Base-by-base conservation (phyloP, 37 sponge, comb jelly and placozoan genomes). In the Beroe ovata region DNA sequence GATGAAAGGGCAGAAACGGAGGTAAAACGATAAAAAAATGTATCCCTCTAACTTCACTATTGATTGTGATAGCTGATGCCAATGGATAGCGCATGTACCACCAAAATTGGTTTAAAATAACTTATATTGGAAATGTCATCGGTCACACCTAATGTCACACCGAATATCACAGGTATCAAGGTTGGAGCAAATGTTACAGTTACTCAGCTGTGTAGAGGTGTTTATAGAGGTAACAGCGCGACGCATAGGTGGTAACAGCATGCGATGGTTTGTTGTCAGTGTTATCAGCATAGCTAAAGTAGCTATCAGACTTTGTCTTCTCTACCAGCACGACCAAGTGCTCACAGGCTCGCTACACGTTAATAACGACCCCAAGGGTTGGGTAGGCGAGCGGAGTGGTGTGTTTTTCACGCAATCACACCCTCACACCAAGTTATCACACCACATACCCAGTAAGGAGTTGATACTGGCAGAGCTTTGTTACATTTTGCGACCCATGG, bases 391-490 rank as follows among this genome's bases (percentile, higher is more conserved):
- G 11, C 41, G 84, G 47, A 77, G 54, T 41, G 84, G 84, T 8
- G 33, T 77, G 16, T 77, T 77, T 36, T 39, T 77, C 54, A 39
- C 20, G 26, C 84, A 77, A 77, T 77, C 84, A 11, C 84, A 77
- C 38, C 84, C 84, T 14, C 18, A 38, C 38, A 28, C 84, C 28
- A 14, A 42, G 8, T 42, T 77, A 4, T 35, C 84, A 25, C 54
- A 77, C 47, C 42, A 77, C 16, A 39, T 42, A 2, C 54, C 84
- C 6, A 77, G 41, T 29, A 77, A 77, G 28, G 84, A 77, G 1
- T 25, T 77, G 0, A 19, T 77, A 19, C 25, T 40, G 41, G 84
- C 84, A 8, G 84, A 77, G 38, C 42, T 77, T 8, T 77, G 84
- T 40, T 77, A 77, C 33, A 77, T 54, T 23, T 23, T 77, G 23